Evolutionary conservation across 1,140 invertebrate genomes (phyloP).

Genomic region (Sitophilus oryzae): DNA sequence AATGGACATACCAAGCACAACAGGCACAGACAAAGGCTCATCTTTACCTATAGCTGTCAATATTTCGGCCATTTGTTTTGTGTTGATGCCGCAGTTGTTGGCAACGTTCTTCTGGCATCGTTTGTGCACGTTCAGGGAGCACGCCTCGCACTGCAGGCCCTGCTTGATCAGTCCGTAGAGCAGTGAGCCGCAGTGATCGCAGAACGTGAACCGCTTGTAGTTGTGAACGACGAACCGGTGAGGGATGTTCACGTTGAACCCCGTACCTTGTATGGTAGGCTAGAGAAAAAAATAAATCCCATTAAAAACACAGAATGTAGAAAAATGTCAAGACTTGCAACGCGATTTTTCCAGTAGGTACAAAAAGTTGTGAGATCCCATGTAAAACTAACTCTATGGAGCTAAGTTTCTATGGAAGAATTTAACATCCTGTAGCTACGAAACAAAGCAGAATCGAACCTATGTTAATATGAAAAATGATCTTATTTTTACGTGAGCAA

Average conservation of each 20-base stretch:
- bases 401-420: too few relatives aligned
- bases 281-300: constrained; percentile 35
- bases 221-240: constrained; percentile 91
- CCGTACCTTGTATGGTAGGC: constrained; percentile 58
- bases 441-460: too few relatives aligned
- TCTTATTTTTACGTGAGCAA: too few relatives aligned
- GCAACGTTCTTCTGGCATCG: constrained; percentile 98
- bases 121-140: constrained; percentile 98
- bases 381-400: too few relatives aligned
- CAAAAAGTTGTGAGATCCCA: too few relatives aligned
- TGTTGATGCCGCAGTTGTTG: constrained; percentile 98
- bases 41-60: constrained; percentile 76
- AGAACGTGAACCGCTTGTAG: constrained; percentile 97
- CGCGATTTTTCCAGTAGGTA: too few relatives aligned
- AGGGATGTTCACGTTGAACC: constrained; percentile 98
- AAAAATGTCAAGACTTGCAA: neutral
- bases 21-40: neutral
- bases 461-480: too few relatives aligned
- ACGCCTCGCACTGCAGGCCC: constrained; percentile 96
- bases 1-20: constrained; percentile 18
- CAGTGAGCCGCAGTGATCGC: constrained; percentile 96
- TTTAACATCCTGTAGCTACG: too few relatives aligned
- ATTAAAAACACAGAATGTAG: neutral
- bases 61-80: constrained; percentile 91
- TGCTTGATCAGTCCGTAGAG: constrained; percentile 95